A percentile compares a stretch with the other conserved stretches of the same genome.
These are phyloP conservation scores for Aleiodes leptofemur DNA, from an alignment of 2,888 invertebrate genomes.

Conservation along the genomic window DNA sequence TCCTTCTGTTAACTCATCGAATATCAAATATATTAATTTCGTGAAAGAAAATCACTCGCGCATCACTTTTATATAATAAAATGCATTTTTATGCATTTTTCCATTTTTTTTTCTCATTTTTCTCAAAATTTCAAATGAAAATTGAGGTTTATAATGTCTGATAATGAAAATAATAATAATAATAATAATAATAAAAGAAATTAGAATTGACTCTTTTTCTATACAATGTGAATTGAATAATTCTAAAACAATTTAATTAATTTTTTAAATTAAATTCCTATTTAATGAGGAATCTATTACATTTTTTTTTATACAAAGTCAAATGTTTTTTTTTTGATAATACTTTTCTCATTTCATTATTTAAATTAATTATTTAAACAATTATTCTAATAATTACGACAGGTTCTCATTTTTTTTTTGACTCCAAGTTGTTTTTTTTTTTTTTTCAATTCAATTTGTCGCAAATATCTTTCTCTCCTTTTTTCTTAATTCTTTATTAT, in stretches of 20 bases:
- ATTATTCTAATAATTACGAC: constrained; percentile 13
- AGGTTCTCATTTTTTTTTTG: constrained; percentile 1
- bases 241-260: constrained; percentile 41
- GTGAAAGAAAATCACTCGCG: constrained; percentile 60
- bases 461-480: not conserved
- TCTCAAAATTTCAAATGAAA: constrained; percentile 50
- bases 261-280: constrained; percentile 30
- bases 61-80: constrained; percentile 51
- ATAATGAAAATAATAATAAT: constrained; percentile 50
- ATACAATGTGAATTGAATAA: constrained; percentile 63
- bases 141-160: constrained; percentile 50
- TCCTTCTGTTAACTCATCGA: constrained; percentile 40
- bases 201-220: constrained; percentile 56
- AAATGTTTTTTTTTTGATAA: constrained; percentile 3
- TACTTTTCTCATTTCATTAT: constrained; percentile 8
- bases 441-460: not conserved
- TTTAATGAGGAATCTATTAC: constrained; percentile 20
- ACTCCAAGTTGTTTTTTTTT: too few species aligned
- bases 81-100: constrained; percentile 34
- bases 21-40: constrained; percentile 71
- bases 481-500: not conserved
- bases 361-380: constrained; percentile 3
- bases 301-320: constrained; percentile 30
- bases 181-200: constrained; percentile 48
- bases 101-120: constrained; percentile 31